Percentiles rank a stretch among this genome's conserved stretches.
phyloP scores from a whole-genome alignment of 2,113 vertebrate species.

The Leucosticte australis region DNA sequence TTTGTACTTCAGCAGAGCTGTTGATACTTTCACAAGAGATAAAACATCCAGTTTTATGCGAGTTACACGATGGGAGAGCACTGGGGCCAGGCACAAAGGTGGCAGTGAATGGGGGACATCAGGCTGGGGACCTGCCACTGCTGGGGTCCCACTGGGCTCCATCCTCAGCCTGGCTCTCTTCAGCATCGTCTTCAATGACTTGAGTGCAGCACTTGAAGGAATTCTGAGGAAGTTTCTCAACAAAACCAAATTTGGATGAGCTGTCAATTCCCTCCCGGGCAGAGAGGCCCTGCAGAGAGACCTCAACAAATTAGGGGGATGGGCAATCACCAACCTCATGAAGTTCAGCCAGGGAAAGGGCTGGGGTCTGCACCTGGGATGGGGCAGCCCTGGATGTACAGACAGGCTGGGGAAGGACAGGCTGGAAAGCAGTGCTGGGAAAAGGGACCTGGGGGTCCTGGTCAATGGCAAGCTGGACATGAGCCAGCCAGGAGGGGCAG shows the following conservation, averaged over 20 bases:
- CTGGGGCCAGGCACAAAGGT: neutral
- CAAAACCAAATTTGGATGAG: neutral
- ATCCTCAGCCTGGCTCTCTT: neutral
- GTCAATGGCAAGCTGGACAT: accelerated
- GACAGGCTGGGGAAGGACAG: neutral
- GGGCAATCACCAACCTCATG: neutral
- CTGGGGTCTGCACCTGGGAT: neutral
- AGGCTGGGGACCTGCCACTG: neutral
- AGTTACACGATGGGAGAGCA: accelerated
- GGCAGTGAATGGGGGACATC: neutral
- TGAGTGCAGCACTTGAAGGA: neutral
- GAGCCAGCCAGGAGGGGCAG: neutral
- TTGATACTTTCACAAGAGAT: neutral
- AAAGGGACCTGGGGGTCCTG: neutral
- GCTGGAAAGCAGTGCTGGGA: neutral
- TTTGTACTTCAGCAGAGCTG: neutral
- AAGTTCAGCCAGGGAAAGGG: neutral
- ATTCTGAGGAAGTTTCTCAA: neutral
- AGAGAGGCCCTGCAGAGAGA: neutral
- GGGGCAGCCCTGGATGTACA: neutral
- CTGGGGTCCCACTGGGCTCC: neutral
- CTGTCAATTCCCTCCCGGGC: neutral
- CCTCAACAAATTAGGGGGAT: neutral
- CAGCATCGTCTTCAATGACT: neutral
- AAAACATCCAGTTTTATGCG: accelerated